Percentiles rank a stretch among this genome's conserved stretches.
These are phyloP conservation scores for Clarias macrocephalus DNA, from an alignment of 2,113 vertebrate species.

Conservation along the genomic window DNA sequence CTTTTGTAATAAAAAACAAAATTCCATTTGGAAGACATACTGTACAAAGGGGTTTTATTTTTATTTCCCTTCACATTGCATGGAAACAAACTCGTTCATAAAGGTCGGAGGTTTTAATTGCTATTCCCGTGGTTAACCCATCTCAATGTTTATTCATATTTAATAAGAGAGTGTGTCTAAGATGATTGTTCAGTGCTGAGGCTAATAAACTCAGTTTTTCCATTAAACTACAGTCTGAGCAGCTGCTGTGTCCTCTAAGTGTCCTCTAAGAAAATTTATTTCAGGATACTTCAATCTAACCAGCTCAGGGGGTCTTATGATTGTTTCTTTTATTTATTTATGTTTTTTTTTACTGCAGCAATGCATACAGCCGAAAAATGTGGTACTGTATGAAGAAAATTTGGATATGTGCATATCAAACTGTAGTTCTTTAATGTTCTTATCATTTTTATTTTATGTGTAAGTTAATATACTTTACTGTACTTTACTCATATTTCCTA, in stretches of 20 bases:
- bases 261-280: background rate
- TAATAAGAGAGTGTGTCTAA: background rate
- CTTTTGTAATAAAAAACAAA: background rate
- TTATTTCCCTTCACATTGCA: background rate
- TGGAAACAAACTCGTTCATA: constrained; percentile 9
- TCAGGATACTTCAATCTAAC: background rate
- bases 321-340: background rate
- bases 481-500: no score
- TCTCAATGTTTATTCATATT: background rate
- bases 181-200: background rate
- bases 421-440: background rate
- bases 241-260: background rate
- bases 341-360: background rate
- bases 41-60: no score
- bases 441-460: background rate
- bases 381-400: background rate
- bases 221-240: background rate
- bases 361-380: background rate
- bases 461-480: background rate
- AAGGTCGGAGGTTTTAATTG: background rate
- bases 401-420: background rate
- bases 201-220: background rate
- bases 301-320: no score
- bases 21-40: background rate
- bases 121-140: background rate